phyloP scores from a whole-genome alignment of 2,888 invertebrate species.

The Dugesia japonica region DNA sequence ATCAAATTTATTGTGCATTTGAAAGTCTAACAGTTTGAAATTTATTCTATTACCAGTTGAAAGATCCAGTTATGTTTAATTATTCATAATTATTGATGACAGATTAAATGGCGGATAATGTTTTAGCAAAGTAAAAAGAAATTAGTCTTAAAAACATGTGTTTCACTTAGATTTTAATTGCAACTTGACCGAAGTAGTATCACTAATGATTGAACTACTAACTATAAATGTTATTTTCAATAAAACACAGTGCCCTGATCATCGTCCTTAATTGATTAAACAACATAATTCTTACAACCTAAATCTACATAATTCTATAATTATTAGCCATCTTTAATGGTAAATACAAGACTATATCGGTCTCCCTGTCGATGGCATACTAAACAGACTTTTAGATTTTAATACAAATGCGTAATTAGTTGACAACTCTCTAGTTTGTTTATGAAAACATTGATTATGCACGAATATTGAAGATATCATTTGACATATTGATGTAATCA shows the following conservation, averaged over 20 bases:
- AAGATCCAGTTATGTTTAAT: neutral
- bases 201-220: neutral
- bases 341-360: neutral
- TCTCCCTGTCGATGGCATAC: neutral
- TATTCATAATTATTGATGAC: conserved; percentile 7
- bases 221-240: neutral
- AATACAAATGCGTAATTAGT: conserved; percentile 1
- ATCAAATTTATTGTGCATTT: neutral
- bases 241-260: neutral
- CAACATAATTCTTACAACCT: conserved; percentile 3
- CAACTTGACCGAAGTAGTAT: conserved; percentile 7
- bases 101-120: conserved; percentile 20
- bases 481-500: conserved; percentile 13
- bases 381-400: neutral
- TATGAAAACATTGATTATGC: conserved; percentile 6
- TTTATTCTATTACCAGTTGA: neutral
- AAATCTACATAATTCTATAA: neutral
- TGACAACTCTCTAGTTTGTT: conserved; percentile 17
- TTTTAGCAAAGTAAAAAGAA: conserved; percentile 8
- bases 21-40: neutral
- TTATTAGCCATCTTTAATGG: neutral
- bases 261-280: conserved; percentile 20
- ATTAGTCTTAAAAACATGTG: neutral
- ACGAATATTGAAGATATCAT: neutral
- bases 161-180: conserved; percentile 13